Conservation (phyloP, 1,140 invertebrate genomes). For the Aphidius ervi region DNA sequence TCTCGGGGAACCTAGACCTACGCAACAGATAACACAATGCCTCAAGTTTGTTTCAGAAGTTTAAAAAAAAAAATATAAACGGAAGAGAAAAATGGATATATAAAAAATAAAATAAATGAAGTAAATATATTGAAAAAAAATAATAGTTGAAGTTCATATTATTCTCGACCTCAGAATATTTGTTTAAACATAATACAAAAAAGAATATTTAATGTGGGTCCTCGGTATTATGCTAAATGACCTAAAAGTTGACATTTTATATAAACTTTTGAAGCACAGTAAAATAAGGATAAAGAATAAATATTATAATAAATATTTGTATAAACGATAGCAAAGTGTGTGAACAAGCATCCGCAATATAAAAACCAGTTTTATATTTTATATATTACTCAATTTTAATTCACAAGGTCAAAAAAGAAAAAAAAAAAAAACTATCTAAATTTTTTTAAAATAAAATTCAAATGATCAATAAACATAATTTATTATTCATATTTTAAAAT, state of each 20-base stretch:
- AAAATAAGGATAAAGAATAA: no score
- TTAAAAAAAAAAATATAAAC: background rate
- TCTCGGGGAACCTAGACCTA: constrained; percentile 37
- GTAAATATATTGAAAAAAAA: constrained; percentile 9
- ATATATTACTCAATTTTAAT: no score
- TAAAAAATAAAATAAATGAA: background rate
- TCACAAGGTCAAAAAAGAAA: no score
- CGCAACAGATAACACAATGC: constrained; percentile 31
- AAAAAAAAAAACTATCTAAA: no score
- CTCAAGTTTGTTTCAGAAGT: constrained; percentile 23
- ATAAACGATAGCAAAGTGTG: background rate
- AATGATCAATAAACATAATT: no score
- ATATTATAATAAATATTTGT: no score
- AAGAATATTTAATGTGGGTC: constrained; percentile 34
- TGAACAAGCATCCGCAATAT: no score
- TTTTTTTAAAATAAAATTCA: no score
- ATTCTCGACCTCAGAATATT: constrained; percentile 30
- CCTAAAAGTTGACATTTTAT: constrained; percentile 37
- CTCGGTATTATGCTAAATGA: constrained; percentile 35
- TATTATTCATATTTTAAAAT: no score
- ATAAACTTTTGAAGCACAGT: constrained; percentile 18
- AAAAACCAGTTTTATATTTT: no score
- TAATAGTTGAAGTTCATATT: constrained; percentile 22
- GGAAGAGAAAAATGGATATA: constrained; percentile 6
- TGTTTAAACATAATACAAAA: constrained; percentile 25